Evolutionary conservation across 2,888 invertebrate genomes (phyloP).

Genomic region (Drosophila flavopinicola): DNA sequence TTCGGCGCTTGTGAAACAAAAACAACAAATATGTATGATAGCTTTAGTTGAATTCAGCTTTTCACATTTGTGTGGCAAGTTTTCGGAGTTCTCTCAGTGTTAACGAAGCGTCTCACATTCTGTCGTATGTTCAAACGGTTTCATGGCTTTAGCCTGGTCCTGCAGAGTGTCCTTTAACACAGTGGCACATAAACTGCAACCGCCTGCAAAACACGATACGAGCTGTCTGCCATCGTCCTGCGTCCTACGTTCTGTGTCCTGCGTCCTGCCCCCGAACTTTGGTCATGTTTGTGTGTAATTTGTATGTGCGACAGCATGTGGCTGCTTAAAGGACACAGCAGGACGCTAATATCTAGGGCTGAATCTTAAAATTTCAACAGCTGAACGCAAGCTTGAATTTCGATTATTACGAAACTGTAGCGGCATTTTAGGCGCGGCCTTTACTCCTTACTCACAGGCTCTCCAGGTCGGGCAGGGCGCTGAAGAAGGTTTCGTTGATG

Average conservation of each 20-base stretch:
- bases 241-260: too few species aligned
- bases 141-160: constrained; percentile 30
- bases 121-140: constrained; percentile 41
- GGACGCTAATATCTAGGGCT: constrained; percentile 46
- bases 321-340: constrained; percentile 55
- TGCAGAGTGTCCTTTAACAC: constrained; percentile 53
- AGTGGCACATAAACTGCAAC: constrained; percentile 66
- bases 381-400: constrained; percentile 27
- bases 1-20: not conserved
- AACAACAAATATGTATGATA: too few species aligned
- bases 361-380: constrained; percentile 27
- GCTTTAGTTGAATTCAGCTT: constrained; percentile 7
- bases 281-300: constrained; percentile 53
- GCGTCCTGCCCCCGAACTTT: not conserved
- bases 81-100: constrained; percentile 36
- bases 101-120: constrained; percentile 19
- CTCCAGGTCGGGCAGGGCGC: constrained; percentile 79
- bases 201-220: constrained; percentile 52
- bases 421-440: too few species aligned
- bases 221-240: constrained; percentile 11
- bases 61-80: constrained; percentile 4
- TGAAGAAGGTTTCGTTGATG: constrained; percentile 80
- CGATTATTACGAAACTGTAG: constrained; percentile 44
- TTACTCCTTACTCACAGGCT: constrained; percentile 84
- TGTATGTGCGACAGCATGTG: constrained; percentile 59